These are phyloP conservation scores for Gandaritis pyraliata DNA, from an alignment of 2,888 invertebrate species.

Conservation along the genomic window DNA sequence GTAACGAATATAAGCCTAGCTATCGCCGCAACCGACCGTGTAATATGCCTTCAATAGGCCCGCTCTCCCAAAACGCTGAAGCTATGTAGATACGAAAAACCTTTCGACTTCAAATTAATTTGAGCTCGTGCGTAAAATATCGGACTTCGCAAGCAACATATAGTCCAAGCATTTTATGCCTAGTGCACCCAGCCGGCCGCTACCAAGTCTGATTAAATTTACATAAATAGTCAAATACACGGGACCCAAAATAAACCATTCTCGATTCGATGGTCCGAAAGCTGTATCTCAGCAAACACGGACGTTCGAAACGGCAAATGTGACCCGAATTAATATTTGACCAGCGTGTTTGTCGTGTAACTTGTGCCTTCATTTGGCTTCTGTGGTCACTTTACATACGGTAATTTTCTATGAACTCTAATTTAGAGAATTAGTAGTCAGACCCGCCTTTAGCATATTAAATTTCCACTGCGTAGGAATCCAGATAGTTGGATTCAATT, in stretches of 20 bases:
- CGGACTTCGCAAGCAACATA: constrained; percentile 49
- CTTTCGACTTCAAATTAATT: constrained; percentile 51
- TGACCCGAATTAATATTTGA: constrained; percentile 83
- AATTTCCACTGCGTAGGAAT: constrained; percentile 30
- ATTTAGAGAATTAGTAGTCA: constrained; percentile 64
- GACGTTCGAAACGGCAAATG: constrained; percentile 73
- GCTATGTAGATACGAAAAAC: constrained; percentile 41
- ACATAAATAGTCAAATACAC: constrained; percentile 77
- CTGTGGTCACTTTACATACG: constrained; percentile 58
- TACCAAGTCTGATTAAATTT: constrained; percentile 72
- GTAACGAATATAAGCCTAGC: constrained; percentile 21
- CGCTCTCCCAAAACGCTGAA: constrained; percentile 33
- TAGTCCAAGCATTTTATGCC: constrained; percentile 42
- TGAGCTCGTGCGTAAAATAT: constrained; percentile 56
- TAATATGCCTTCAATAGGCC: constrained; percentile 38
- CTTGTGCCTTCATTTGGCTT: constrained; percentile 70
- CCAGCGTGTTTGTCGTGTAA: constrained; percentile 62
- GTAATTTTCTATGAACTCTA: constrained; percentile 70
- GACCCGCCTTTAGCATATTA: constrained; percentile 58
- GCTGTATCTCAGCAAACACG: constrained; percentile 78
- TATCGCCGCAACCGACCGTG: constrained; percentile 34
- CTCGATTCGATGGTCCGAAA: constrained; percentile 76
- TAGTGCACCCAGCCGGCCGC: constrained; percentile 46
- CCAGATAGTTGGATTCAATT: constrained; percentile 51
- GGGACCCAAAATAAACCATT: constrained; percentile 73